Evolutionary conservation across 2,888 invertebrate species (phyloP).

Genomic region (Aleiodes alternator): DNA sequence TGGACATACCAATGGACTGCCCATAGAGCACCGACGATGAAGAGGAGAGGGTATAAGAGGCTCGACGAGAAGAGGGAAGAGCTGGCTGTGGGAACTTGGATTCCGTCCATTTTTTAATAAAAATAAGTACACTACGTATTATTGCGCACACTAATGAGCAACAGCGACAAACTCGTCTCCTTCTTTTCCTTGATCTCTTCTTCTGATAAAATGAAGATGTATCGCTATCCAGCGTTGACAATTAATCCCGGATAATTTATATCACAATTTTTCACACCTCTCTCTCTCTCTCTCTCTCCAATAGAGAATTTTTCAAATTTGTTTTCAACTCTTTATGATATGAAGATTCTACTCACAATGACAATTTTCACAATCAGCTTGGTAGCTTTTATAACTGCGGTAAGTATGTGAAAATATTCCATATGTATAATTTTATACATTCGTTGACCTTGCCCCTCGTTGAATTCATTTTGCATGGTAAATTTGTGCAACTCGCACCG

Average conservation of each 20-base stretch:
- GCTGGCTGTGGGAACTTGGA: conserved; percentile 57
- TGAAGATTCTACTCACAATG: conserved; percentile 46
- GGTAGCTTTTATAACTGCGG: conserved; percentile 60
- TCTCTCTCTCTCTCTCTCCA: neutral
- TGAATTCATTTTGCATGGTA: conserved; percentile 61
- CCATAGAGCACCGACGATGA: conserved; percentile 62
- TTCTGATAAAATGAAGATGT: neutral
- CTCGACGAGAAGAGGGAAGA: conserved; percentile 58
- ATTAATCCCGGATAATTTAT: conserved; percentile 13
- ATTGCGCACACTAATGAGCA: conserved; percentile 17
- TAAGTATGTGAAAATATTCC: conserved; percentile 50
- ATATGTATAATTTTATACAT: conserved; percentile 58
- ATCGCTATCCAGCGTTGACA: conserved; percentile 37
- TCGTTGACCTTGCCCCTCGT: conserved; percentile 61
- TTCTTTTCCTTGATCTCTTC: conserved; percentile 23
- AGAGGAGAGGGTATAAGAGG: conserved; percentile 66
- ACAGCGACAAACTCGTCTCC: conserved; percentile 24
- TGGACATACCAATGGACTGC: conserved; percentile 69
- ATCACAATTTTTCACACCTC: neutral
- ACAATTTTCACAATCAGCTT: conserved; percentile 10
- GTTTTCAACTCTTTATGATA: neutral
- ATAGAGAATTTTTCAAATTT: neutral
- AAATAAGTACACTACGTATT: conserved; percentile 28
- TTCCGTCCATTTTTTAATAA: conserved; percentile 60
- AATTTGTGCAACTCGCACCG: conserved; percentile 50